Percentiles rank a stretch among this genome's conserved stretches.
Conservation (phyloP, 2,888 invertebrate species). For the Germaria angustata region DNA sequence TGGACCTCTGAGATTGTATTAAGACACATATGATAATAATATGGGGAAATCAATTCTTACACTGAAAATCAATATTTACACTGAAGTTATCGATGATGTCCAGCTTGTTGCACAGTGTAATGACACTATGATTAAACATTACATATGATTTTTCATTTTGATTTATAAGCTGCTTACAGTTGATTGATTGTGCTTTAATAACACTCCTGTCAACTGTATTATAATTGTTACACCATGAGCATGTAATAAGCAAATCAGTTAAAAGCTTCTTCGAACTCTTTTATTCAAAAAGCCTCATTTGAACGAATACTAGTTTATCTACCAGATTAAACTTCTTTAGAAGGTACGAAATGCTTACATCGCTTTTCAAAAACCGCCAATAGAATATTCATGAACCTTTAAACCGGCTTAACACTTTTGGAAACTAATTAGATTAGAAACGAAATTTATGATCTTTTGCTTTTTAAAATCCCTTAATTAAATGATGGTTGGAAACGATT, state of each 20-base stretch:
- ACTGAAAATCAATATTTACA: too few species aligned
- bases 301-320: too few species aligned
- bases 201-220: not conserved
- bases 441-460: not conserved
- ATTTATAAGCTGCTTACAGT: constrained; percentile 6
- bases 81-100: too few species aligned
- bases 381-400: not conserved
- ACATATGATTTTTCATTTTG: not conserved
- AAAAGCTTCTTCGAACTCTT: not conserved
- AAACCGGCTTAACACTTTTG: constrained; percentile 6
- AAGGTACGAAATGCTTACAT: constrained; percentile 10
- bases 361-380: not conserved
- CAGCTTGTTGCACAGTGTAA: not conserved
- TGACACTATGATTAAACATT: not conserved
- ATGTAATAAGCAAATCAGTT: not conserved
- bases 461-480: not conserved
- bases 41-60: too few species aligned
- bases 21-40: too few species aligned
- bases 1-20: too few species aligned
- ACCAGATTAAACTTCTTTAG: not conserved
- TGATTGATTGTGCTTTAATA: not conserved
- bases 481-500: not conserved
- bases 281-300: not conserved
- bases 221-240: not conserved
- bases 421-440: not conserved